Evolutionary conservation across 2,797 vertebrate species (phyloP).

Genomic region (Chrysocyon brachyurus): DNA sequence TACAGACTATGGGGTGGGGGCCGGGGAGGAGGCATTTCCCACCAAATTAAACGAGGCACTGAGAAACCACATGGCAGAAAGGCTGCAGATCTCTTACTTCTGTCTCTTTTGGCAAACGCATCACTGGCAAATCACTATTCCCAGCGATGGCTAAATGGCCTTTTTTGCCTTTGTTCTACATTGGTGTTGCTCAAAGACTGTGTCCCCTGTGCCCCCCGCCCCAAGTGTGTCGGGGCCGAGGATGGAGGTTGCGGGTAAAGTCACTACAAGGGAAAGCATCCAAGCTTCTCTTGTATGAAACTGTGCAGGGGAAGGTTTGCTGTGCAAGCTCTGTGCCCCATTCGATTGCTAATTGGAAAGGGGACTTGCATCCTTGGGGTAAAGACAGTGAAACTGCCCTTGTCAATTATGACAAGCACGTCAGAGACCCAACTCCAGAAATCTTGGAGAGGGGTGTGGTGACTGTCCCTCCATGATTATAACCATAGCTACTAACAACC

Average conservation of each 20-base stretch:
- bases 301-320: background rate
- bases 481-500: background rate
- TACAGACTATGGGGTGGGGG: background rate
- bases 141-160: too few relatives aligned
- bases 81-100: background rate
- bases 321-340: background rate
- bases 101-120: background rate
- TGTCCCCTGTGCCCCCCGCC: accelerated
- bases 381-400: background rate
- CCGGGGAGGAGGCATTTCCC: background rate
- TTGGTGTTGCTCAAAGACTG: background rate
- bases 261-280: background rate
- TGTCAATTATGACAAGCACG: background rate
- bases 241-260: too few relatives aligned
- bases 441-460: background rate
- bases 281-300: background rate
- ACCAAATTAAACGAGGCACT: background rate
- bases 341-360: background rate
- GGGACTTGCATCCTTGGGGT: background rate
- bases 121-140: background rate
- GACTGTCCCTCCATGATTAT: background rate
- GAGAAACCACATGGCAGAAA: background rate
- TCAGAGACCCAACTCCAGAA: background rate
- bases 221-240: background rate
- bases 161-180: background rate